Evolutionary conservation across 2,888 invertebrate species (phyloP).

Genomic region (Polyommatus icarus): DNA sequence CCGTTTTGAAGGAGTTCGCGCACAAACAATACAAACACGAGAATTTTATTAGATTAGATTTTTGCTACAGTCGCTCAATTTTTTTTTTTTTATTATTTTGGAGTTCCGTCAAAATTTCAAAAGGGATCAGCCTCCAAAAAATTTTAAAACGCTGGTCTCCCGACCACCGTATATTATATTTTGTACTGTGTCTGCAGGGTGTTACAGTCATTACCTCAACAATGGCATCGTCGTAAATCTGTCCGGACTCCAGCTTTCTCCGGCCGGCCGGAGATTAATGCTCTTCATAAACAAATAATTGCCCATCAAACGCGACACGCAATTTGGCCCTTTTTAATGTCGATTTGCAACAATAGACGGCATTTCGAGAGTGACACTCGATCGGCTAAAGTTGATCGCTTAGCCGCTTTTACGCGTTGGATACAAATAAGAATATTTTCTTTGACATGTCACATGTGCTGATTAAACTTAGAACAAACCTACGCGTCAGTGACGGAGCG

Average conservation of each 20-base stretch:
- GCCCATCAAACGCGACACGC: constrained; percentile 8
- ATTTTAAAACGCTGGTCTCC: background rate
- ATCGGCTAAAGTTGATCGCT: background rate
- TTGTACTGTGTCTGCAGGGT: background rate
- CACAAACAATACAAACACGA: no score
- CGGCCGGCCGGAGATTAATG: constrained; percentile 32
- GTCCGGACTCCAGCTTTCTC: constrained; percentile 31
- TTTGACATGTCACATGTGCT: no score
- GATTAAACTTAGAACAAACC: no score
- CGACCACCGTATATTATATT: background rate
- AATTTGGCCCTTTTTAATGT: constrained; percentile 22
- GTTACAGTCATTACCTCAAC: constrained; percentile 3
- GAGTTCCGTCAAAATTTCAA: no score
- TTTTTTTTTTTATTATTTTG: no score
- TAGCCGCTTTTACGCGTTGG: background rate
- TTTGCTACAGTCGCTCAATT: no score
- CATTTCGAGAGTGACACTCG: background rate
- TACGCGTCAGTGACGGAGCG: no score
- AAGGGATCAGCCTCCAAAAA: no score
- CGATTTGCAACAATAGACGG: constrained; percentile 15
- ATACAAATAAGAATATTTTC: no score
- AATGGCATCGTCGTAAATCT: constrained; percentile 32
- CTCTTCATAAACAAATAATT: constrained; percentile 32
- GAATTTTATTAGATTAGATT: no score
- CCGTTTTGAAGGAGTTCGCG: no score